Conservation (phyloP, 2,888 invertebrate species). For the Parnassius glacialis region DNA sequence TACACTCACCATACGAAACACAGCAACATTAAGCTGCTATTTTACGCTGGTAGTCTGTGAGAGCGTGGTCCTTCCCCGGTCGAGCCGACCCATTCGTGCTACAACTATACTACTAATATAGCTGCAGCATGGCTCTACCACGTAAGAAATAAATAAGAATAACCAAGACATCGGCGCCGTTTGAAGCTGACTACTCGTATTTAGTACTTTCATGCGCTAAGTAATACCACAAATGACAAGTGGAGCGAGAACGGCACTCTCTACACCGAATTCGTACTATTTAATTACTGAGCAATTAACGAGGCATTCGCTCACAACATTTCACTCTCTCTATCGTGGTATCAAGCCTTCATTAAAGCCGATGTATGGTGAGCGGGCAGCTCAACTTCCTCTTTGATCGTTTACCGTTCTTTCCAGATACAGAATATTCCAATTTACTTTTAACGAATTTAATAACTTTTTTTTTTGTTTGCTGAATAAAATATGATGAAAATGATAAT, state of each 20-base stretch:
- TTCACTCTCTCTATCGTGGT: slow-evolving; percentile 61
- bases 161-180: slow-evolving; percentile 32
- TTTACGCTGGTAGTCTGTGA: too few species aligned
- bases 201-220: slow-evolving; percentile 70
- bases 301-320: slow-evolving; percentile 49
- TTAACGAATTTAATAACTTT: too few species aligned
- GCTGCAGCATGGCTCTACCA: too few species aligned
- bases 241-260: slow-evolving; percentile 77
- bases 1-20: too few species aligned
- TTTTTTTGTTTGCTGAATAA: too few species aligned
- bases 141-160: background rate
- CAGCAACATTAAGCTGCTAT: too few species aligned
- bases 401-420: background rate
- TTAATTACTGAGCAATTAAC: slow-evolving; percentile 72
- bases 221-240: slow-evolving; percentile 76
- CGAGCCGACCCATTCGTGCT: too few species aligned
- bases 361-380: background rate
- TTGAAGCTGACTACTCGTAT: slow-evolving; percentile 47
- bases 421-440: too few species aligned
- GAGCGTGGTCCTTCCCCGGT: too few species aligned
- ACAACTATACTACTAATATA: too few species aligned
- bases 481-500: too few species aligned
- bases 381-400: background rate
- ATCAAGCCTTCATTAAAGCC: background rate
- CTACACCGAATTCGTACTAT: slow-evolving; percentile 69